A percentile compares a stretch with the other conserved stretches of the same genome.
phyloP scores from a whole-genome alignment of 2,888 invertebrate genomes.

The Drosophila atripex region DNA sequence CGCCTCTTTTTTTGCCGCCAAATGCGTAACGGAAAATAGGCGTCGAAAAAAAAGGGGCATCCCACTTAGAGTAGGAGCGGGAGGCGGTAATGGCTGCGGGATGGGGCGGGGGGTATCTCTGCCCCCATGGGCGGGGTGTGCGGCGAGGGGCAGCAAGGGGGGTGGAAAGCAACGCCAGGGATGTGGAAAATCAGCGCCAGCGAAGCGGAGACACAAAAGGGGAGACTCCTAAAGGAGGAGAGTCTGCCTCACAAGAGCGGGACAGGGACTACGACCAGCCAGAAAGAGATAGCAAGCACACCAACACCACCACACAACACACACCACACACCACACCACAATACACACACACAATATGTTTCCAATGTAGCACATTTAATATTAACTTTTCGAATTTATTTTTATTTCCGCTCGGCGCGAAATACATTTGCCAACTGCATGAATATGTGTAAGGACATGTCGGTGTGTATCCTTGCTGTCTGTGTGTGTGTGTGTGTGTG shows the following conservation, averaged over 20 bases:
- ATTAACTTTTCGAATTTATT: constrained; percentile 78
- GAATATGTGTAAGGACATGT: constrained; percentile 16
- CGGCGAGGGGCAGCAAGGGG: constrained; percentile 10
- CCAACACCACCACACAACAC: constrained; percentile 30
- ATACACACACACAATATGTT: constrained; percentile 66
- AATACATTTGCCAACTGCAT: constrained; percentile 59
- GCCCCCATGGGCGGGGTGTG: no score
- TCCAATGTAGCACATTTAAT: constrained; percentile 78
- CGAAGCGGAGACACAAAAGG: constrained; percentile 12
- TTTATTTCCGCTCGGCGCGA: constrained; percentile 72
- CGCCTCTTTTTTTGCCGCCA: constrained; percentile 20
- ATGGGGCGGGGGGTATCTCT: no score
- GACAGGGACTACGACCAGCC: not conserved
- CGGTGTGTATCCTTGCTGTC: constrained; percentile 7
- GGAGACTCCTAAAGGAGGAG: constrained; percentile 15
- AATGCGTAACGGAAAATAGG: constrained; percentile 9
- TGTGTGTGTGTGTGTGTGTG: constrained; percentile 28
- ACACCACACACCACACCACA: not conserved
- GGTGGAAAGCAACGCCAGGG: constrained; percentile 57
- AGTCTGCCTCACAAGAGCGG: not conserved
- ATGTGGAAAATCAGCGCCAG: constrained; percentile 73
- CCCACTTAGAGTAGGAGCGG: not conserved
- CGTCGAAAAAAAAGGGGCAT: not conserved
- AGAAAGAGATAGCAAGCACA: constrained; percentile 5
- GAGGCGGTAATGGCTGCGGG: constrained; percentile 4